Evolutionary conservation across 2,113 vertebrate species (phyloP), one percentile per base, ranked within the genome.

Genomic region (Acanthochromis polyacanthus): DNA sequence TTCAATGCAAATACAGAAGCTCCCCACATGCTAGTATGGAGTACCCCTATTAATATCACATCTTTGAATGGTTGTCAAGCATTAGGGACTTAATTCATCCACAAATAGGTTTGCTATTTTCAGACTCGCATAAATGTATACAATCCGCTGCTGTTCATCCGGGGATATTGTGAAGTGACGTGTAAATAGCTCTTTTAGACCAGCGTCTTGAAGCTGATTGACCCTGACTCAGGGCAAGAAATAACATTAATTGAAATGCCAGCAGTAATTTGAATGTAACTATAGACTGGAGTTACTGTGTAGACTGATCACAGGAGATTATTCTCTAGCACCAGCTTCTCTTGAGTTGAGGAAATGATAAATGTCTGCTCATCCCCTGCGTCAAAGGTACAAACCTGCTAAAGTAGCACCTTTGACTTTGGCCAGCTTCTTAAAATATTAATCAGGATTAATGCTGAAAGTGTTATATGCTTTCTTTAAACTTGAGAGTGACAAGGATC

Each of bases 401-500:
- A 16, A 15, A 53, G 48, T 8, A 56, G 10, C 50, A 68, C 63
- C 65, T 72, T 76, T 80, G 64, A 53, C 65, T 56, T 72, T 46
- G n/a, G 40, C 45, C 32, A 50, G 36, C 46, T 68, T 65, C 50
- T 45, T 69, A 30, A 20, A 57, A 73, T 67, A 81, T 85, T 75
- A 75, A 76, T 71, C 22, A 28, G 12, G 52, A 81, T 82, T 78
- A 78, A 68, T 68, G 32, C 45, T 36, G 15, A 48, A 74, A 32
- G 75, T 80, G 74, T 74, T 89, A 22, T 65, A 32, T 40, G 79
- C 19, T 28, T 62, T 48, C 11, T 68, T 23, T 25, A 72, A 52
- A 77, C 48, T 65, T 14, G 14, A 40, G 25, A 38, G 64, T 52
- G 63, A 77, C 73, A 62, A 38, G 56, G 70, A 69, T 74, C 65